phyloP scores from a whole-genome alignment of 2,113 vertebrate genomes.

The Herpetotheres cachinnans region DNA sequence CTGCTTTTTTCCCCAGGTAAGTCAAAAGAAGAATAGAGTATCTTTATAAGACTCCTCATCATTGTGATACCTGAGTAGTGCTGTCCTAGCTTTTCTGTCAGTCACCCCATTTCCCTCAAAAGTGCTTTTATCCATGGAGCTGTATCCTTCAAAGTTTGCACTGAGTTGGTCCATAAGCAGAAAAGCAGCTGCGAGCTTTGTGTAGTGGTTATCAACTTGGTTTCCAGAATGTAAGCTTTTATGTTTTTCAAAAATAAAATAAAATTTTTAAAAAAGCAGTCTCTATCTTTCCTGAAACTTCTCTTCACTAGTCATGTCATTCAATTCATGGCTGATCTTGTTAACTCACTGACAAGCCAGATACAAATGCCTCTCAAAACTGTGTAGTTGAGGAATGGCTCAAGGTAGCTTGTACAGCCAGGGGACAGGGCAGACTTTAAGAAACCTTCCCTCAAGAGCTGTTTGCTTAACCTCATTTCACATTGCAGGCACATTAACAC shows the following conservation, averaged over 20 bases:
- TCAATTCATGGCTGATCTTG: background rate
- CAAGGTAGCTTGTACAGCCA: fast-evolving
- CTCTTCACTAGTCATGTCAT: background rate
- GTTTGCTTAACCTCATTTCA: background rate
- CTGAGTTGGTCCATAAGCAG: background rate
- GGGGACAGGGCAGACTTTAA: background rate
- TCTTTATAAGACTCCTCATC: background rate
- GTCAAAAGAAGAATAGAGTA: background rate
- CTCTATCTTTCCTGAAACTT: background rate
- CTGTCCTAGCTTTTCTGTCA: background rate
- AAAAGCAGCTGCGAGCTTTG: background rate
- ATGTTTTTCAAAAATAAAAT: background rate
- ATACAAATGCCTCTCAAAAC: background rate
- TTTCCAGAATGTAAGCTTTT: background rate
- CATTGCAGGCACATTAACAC: background rate
- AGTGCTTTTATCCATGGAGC: background rate
- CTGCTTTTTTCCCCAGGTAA: background rate
- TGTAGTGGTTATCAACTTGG: background rate
- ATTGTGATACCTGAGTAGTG: background rate
- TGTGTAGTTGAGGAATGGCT: background rate
- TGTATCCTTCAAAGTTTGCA: background rate
- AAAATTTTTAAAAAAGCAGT: too few relatives aligned
- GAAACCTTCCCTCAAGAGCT: background rate
- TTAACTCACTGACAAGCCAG: background rate
- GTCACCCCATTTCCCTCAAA: background rate